Base-by-base conservation (phyloP, 2,113 vertebrate genomes). In the Siniperca chuatsi region DNA sequence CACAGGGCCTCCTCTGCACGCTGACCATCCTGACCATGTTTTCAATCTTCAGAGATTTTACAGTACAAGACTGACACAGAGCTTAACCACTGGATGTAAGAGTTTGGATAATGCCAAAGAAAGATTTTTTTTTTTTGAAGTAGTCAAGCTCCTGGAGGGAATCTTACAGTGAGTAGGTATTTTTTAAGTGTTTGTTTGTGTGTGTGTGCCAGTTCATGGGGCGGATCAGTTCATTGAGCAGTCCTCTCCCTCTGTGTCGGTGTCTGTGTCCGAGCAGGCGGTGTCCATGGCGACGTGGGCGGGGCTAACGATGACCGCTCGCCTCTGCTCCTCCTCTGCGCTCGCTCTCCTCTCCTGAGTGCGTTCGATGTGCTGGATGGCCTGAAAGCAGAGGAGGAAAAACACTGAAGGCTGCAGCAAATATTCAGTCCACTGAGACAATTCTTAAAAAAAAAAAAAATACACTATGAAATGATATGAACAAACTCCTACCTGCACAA, bases 361-460 rank as follows among this genome's bases (percentile, higher is more conserved):
- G 84, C 98, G 98, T 87, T 99, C 98, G 4, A 99, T 99, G 94
- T 99, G 98, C 95, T 99, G 98, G 94, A 99, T 99, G 0, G 98
- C 98, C 98, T 99, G 90, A 50, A 33, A 29, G 60, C 11, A 65
- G 23, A 70, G 2, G 6, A 6, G 3, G 0, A 50, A 57, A 48
- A 4, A 37, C 11, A 29, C 8, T 66, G 37, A 78, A 8, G 44
- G 25, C 37, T 6, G 52, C n/a, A 16, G 66, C 20, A 8, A 52
- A 18, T 15, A n/a, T 13, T 21, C 23, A 21, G 40, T 60, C 16
- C 5, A 1, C 21, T 12, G 8, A 33, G 44, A 35, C 25, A 6
- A 2, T 2, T 67, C 18, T 40, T 8, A 29, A 29, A 29, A 29
- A 1, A 29, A 29, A 61, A 29, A n/a, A 73, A 37, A 2, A 29